A percentile compares a stretch with the other conserved stretches of the same genome.
These are phyloP conservation scores for Hycleus cichorii DNA, from an alignment of 1,140 invertebrate species.

Conservation along the genomic window DNA sequence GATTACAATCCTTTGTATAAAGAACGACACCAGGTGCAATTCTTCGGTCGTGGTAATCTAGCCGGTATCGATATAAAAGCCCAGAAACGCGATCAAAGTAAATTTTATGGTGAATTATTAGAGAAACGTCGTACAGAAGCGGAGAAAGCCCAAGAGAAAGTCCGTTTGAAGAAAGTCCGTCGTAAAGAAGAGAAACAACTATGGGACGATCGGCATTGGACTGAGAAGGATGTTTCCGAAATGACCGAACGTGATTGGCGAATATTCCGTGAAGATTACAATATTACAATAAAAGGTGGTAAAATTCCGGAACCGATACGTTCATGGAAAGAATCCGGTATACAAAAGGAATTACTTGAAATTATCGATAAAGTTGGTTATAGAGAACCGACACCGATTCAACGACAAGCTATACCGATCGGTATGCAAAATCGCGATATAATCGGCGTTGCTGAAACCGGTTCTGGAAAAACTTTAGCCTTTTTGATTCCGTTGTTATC, in stretches of 20 bases:
- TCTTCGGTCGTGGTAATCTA: conserved; percentile 95
- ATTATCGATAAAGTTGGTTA: conserved; percentile 96
- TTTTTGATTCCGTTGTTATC: conserved; percentile 95
- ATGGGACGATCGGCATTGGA: conserved; percentile 99
- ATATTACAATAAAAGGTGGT: conserved; percentile 97
- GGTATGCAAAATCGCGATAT: conserved; percentile 98
- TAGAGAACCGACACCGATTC: conserved; percentile 98
- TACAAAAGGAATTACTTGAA: conserved; percentile 87
- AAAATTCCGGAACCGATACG: conserved; percentile 94
- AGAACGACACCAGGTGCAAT: conserved; percentile 92
- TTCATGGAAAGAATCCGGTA: conserved; percentile 89
- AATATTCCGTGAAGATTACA: conserved; percentile 99
- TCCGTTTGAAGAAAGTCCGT: conserved; percentile 88
- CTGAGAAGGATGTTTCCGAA: conserved; percentile 85
- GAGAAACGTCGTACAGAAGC: conserved; percentile 92
- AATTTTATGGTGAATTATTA: conserved; percentile 95
- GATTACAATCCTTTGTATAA: conserved; percentile 98
- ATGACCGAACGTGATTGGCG: conserved; percentile 99
- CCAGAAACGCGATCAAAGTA: conserved; percentile 95
- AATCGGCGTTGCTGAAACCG: conserved; percentile 98
- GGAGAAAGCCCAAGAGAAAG: conserved; percentile 96
- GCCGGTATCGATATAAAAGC: conserved; percentile 96
- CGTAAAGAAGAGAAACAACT: conserved; percentile 96
- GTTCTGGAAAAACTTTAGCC: conserved; percentile 88
- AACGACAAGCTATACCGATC: conserved; percentile 98